These are phyloP conservation scores for Cathartes aura DNA, from an alignment of 2,113 vertebrate species.

Conservation along the genomic window DNA sequence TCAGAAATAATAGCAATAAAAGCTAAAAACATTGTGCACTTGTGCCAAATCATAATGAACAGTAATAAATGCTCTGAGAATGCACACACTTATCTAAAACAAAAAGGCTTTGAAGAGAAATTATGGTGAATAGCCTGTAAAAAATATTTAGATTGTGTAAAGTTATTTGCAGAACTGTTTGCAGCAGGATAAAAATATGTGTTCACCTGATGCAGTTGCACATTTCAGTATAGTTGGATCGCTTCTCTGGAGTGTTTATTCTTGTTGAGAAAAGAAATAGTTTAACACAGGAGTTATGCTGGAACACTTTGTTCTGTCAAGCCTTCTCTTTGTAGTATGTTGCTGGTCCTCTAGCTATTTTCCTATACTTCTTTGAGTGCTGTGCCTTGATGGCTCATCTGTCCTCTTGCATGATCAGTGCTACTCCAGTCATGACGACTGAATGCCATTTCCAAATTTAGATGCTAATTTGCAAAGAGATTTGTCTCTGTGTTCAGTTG, in stretches of 20 bases:
- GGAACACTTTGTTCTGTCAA: slow-evolving; percentile 12
- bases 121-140: background rate
- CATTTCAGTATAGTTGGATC: background rate
- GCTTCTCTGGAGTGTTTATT: slow-evolving; percentile 14
- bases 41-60: background rate
- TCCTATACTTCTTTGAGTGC: background rate
- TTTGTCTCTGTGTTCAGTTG: background rate
- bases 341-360: background rate
- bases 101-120: background rate
- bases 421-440: background rate
- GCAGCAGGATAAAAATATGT: background rate
- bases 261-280: background rate
- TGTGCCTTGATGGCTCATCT: background rate
- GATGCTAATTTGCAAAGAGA: background rate
- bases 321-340: background rate
- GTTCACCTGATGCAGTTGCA: slow-evolving; percentile 5
- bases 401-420: background rate
- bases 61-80: background rate
- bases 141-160: slow-evolving; percentile 21
- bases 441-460: background rate
- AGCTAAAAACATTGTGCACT: background rate
- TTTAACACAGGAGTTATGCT: background rate
- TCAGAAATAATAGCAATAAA: background rate
- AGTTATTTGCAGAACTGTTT: slow-evolving; percentile 8
- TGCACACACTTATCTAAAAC: background rate